Percentiles rank a stretch among this genome's conserved stretches.
These are phyloP conservation scores for Hydroisotoma schaefferi DNA, from an alignment of 2,888 invertebrate species.

Conservation along the genomic window DNA sequence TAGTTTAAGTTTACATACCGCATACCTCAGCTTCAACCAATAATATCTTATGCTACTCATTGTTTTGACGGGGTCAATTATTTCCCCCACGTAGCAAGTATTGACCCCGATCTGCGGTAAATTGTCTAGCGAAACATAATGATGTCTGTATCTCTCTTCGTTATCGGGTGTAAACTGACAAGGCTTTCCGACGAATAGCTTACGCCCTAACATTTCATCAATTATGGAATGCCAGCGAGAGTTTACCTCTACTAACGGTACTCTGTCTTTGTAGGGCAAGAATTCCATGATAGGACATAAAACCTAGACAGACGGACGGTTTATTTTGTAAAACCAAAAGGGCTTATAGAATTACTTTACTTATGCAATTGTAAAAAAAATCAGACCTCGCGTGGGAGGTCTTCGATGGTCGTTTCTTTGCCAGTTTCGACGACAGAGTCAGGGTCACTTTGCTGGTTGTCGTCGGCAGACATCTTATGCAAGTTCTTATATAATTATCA, in stretches of 20 bases:
- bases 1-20: background rate
- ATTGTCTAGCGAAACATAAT: slow-evolving; percentile 19
- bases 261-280: background rate
- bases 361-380: no score
- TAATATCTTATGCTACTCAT: slow-evolving; percentile 9
- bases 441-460: no score
- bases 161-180: slow-evolving; percentile 23
- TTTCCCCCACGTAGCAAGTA: slow-evolving; percentile 25
- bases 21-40: slow-evolving; percentile 16
- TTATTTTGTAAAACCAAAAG: no score
- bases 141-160: slow-evolving; percentile 15
- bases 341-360: no score
- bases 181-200: slow-evolving; percentile 20
- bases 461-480: no score
- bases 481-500: no score
- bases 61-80: slow-evolving; percentile 8
- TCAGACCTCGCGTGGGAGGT: background rate
- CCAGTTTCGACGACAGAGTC: no score
- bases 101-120: slow-evolving; percentile 17
- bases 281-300: background rate
- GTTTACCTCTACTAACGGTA: background rate
- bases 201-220: slow-evolving; percentile 25
- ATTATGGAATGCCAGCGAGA: slow-evolving; percentile 19
- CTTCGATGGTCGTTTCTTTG: background rate
- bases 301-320: background rate